These are phyloP conservation scores for Aradophagus sp. DNA, from an alignment of 1,140 invertebrate genomes.

Conservation along the genomic window DNA sequence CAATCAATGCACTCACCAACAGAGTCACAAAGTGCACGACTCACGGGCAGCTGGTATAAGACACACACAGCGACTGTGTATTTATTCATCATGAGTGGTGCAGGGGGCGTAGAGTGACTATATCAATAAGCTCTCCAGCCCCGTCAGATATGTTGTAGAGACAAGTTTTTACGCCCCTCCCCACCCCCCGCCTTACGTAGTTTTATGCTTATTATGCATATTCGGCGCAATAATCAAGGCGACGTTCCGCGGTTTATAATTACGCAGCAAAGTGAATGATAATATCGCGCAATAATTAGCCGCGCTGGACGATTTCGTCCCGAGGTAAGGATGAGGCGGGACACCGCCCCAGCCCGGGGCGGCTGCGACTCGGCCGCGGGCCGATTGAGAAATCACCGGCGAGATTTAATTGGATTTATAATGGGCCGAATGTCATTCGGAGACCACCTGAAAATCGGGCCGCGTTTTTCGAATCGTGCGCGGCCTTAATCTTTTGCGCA, in stretches of 20 bases:
- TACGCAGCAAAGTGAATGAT: constrained; percentile 27
- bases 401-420: constrained; percentile 50
- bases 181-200: constrained; percentile 27
- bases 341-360: too few species aligned
- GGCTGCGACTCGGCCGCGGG: too few species aligned
- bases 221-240: constrained; percentile 38
- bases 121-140: too few species aligned
- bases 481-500: constrained; percentile 32
- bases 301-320: constrained; percentile 4
- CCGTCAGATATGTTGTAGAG: too few species aligned
- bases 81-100: too few species aligned
- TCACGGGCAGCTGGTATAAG: too few species aligned
- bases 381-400: constrained; percentile 49
- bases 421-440: constrained; percentile 37
- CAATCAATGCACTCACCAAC: too few species aligned
- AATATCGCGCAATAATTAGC: constrained; percentile 22
- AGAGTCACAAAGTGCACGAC: too few species aligned
- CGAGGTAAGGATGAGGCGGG: too few species aligned
- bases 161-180: too few species aligned
- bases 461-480: constrained; percentile 8
- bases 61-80: too few species aligned
- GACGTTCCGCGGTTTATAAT: constrained; percentile 22
- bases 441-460: constrained; percentile 46
- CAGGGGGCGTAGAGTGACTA: too few species aligned
- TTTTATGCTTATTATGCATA: constrained; percentile 42